Evolutionary conservation across 2,113 vertebrate genomes (phyloP).

Genomic region (Equus quagga): DNA sequence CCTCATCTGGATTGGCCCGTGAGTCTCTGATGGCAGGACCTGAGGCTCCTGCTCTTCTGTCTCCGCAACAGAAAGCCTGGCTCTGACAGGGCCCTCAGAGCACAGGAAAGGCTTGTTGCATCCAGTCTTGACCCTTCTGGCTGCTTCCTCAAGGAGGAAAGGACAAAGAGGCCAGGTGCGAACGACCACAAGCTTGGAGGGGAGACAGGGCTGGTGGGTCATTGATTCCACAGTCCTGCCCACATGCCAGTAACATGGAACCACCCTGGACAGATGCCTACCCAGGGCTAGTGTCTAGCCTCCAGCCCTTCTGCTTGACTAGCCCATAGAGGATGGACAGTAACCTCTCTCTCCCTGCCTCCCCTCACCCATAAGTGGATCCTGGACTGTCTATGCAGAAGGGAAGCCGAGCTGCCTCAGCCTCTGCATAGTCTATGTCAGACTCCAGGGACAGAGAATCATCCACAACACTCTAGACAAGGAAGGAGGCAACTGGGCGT

Average conservation of each 20-base stretch:
- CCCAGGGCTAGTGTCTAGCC: not conserved
- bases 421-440: no score
- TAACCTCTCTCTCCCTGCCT: not conserved
- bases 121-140: not conserved
- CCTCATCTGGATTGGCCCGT: not conserved
- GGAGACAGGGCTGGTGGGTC: not conserved
- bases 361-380: not conserved
- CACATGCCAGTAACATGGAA: not conserved
- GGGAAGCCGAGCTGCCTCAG: not conserved
- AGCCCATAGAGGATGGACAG: not conserved
- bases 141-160: not conserved
- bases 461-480: not conserved
- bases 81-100: not conserved
- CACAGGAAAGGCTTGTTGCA: not conserved
- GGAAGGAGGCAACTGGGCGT: not conserved
- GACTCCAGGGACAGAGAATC: not conserved
- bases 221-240: not conserved
- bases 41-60: not conserved
- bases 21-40: not conserved
- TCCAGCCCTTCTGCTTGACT: not conserved
- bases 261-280: not conserved
- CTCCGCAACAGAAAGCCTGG: conserved; percentile 5
- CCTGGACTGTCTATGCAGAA: not conserved
- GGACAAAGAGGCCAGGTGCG: not conserved
- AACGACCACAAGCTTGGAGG: not conserved